Evolutionary conservation across 2,888 invertebrate species (phyloP), one percentile per base, ranked within the genome.

Genomic region (Ischnus inquisitorius): DNA sequence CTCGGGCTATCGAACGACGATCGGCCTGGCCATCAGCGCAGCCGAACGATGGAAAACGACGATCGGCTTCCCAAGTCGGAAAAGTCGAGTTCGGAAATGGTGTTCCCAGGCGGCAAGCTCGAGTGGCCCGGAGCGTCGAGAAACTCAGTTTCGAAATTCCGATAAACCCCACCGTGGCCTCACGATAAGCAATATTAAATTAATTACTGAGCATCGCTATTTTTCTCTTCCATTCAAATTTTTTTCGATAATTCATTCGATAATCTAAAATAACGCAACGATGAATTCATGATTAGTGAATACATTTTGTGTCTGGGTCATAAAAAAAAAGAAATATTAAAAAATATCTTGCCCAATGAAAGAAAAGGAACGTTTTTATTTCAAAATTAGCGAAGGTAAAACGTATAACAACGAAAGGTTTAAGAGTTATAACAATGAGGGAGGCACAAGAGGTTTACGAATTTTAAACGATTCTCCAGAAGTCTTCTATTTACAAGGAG

Each of bases 21-120:
- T 71, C 79, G 34, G 41, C 65, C 10, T 34, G 67, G 68, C 62
- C 34, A 60, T 78, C 68, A 28, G 62, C 54, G 64, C 74, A 68
- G 64, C 68, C 67, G 46, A 83, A 71, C 48, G 60, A 22, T 67
- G 34, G 34, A 34, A 76, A 75, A 83, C 71, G 79, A 83, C 71
- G 34, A 76, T 79, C 57, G 62, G 64, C 79, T 65, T 60, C 41
- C 34, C 46, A 60, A 79, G 25, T 71, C 48, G 75, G 75, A 22
- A 68, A 76, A 76, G 69, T 79, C 48, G 71, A 79, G 71, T 79
- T 71, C 25, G 48, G 28, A 67, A 25, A 51, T n/a, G 57, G 65
- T 67, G 57, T 79, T 64, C 10, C 68, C 62, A 48, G 60, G n/a
- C 72, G 51, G 43, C 39, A 25, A 48, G 25, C 64, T 62, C 54